Evolutionary conservation across 2,888 invertebrate genomes (phyloP).

Genomic region (Troides helena): DNA sequence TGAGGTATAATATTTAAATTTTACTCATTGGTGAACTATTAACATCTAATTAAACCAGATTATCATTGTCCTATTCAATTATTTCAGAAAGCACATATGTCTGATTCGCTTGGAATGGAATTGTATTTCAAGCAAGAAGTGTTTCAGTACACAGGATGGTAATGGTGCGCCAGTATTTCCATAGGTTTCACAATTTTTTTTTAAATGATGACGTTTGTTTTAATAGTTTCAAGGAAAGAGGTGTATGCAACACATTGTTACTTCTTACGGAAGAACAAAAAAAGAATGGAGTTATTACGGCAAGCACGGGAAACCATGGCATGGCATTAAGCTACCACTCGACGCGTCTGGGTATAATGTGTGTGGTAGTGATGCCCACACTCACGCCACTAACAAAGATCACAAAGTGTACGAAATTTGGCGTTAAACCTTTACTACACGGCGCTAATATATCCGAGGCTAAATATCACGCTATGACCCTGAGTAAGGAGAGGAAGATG

Average conservation of each 20-base stretch:
- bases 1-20: conserved; percentile 44
- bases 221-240: conserved; percentile 94
- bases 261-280: conserved; percentile 87
- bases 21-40: not conserved
- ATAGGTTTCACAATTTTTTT: not conserved
- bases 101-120: conserved; percentile 88
- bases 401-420: conserved; percentile 87
- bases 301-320: conserved; percentile 96
- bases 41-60: not conserved
- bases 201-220: not conserved
- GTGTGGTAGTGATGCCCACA: conserved; percentile 90
- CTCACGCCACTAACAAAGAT: conserved; percentile 95
- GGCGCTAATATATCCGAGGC: conserved; percentile 91
- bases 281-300: conserved; percentile 89
- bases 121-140: conserved; percentile 96
- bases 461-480: conserved; percentile 85
- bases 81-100: conserved; percentile 87
- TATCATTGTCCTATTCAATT: not conserved
- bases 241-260: conserved; percentile 90
- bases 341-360: conserved; percentile 79
- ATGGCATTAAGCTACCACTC: conserved; percentile 88
- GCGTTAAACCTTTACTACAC: conserved; percentile 88
- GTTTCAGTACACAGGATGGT: conserved; percentile 95
- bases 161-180: conserved; percentile 31
- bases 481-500: conserved; percentile 85